phyloP scores from a whole-genome alignment of 92 coral and sea anemone species.

The Epizoanthus fatuus region DNA sequence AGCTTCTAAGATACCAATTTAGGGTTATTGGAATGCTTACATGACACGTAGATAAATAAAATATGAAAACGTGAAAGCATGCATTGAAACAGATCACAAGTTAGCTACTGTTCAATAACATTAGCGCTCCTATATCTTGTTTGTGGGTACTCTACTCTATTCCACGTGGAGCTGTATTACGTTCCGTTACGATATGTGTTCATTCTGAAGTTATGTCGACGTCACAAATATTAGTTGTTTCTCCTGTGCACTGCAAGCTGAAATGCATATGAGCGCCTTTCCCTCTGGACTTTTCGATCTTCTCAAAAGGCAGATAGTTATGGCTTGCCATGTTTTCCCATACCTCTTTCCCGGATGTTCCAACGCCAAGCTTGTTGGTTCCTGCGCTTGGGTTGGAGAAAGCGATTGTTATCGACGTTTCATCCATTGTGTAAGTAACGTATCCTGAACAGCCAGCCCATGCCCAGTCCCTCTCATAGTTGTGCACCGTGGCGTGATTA shows the following conservation, averaged over 20 bases:
- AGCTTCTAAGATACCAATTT: too few relatives aligned
- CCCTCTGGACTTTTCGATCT: not conserved
- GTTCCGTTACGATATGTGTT: too few relatives aligned
- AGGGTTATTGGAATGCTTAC: too few relatives aligned
- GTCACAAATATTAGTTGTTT: constrained; percentile 48
- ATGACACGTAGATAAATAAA: too few relatives aligned
- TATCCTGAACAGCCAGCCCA: constrained; percentile 72
- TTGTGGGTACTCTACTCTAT: too few relatives aligned
- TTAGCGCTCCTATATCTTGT: too few relatives aligned
- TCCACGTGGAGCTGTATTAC: too few relatives aligned
- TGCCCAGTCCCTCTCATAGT: constrained; percentile 68
- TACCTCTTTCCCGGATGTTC: constrained; percentile 49
- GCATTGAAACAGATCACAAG: too few relatives aligned
- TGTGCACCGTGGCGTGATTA: constrained; percentile 41
- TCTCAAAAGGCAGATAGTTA: constrained; percentile 43
- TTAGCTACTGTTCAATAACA: too few relatives aligned
- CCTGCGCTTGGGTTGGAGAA: constrained; percentile 70
- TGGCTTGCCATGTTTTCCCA: constrained; percentile 65
- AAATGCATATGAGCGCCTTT: constrained; percentile 22
- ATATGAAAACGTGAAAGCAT: too few relatives aligned
- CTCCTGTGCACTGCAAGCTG: constrained; percentile 51
- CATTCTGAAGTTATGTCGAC: not conserved
- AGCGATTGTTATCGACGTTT: constrained; percentile 58
- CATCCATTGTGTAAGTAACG: constrained; percentile 65
- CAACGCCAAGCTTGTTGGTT: constrained; percentile 67